These are phyloP conservation scores for Nomada hirtipes DNA, from an alignment of 2,888 invertebrate species.

Conservation along the genomic window DNA sequence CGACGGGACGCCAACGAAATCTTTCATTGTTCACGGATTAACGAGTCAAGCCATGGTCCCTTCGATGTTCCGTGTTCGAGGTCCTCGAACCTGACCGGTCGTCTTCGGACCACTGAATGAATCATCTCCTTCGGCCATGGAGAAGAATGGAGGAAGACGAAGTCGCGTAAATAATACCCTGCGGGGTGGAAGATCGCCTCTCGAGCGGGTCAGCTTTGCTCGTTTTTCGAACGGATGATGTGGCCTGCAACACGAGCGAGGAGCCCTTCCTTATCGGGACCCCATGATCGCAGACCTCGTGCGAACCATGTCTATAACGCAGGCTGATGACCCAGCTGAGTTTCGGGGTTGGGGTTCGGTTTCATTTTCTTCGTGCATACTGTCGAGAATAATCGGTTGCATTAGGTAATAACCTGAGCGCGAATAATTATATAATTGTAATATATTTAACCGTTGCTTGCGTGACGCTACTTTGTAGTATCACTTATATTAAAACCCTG, in stretches of 20 bases:
- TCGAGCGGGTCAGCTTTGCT: conserved; percentile 35
- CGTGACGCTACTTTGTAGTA: too few relatives aligned
- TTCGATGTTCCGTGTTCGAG: conserved; percentile 36
- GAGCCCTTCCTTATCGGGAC: conserved; percentile 30
- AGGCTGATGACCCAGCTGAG: background rate
- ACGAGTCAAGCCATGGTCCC: conserved; percentile 67
- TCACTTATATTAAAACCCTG: too few relatives aligned
- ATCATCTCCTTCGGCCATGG: conserved; percentile 59
- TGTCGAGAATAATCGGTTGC: too few relatives aligned
- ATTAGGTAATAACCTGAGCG: too few relatives aligned
- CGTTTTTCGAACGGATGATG: conserved; percentile 54
- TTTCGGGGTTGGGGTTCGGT: background rate
- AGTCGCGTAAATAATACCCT: conserved; percentile 67
- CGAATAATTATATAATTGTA: too few relatives aligned
- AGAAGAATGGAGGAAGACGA: conserved; percentile 54
- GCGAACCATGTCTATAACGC: conserved; percentile 7
- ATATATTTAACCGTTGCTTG: too few relatives aligned
- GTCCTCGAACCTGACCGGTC: conserved; percentile 56
- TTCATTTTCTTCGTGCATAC: background rate
- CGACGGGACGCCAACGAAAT: conserved; percentile 65
- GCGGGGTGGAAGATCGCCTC: conserved; percentile 57
- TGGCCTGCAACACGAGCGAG: conserved; percentile 19
- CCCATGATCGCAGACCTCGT: conserved; percentile 24
- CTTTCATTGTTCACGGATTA: conserved; percentile 79
- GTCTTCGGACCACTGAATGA: conserved; percentile 62